Percentiles rank a stretch among this genome's conserved stretches.
phyloP scores from a whole-genome alignment of 2,797 vertebrate genomes.

The Girardinus metallicus region DNA sequence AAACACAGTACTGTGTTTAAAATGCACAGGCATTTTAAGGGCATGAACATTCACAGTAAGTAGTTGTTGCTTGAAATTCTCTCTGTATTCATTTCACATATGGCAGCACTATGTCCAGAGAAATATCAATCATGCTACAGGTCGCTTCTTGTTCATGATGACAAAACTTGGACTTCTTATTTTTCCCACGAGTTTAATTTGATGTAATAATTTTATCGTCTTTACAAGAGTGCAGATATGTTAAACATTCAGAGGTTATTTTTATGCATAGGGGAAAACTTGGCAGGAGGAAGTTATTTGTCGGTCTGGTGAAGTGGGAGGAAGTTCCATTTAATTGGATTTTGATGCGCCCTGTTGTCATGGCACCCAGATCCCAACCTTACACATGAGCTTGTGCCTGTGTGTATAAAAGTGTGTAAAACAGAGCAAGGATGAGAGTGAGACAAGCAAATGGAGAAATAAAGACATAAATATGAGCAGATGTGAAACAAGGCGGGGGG shows the following conservation, averaged over 20 bases:
- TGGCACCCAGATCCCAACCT: conserved; percentile 78
- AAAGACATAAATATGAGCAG: conserved; percentile 23
- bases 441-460: conserved; percentile 25
- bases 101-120: conserved; percentile 10
- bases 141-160: conserved; percentile 43
- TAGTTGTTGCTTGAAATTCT: conserved; percentile 28
- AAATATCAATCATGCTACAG: conserved; percentile 42
- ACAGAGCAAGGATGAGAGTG: conserved; percentile 11
- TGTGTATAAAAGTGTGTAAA: conserved; percentile 13
- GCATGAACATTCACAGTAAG: conserved; percentile 32
- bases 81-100: conserved; percentile 13
- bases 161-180: conserved; percentile 34
- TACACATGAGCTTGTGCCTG: conserved; percentile 58
- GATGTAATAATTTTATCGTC: conserved; percentile 66
- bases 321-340: conserved; percentile 83
- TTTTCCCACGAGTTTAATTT: conserved; percentile 54
- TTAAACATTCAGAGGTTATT: conserved; percentile 69
- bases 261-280: conserved; percentile 55
- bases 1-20: conserved; percentile 13
- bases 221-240: conserved; percentile 59
- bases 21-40: not conserved
- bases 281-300: conserved; percentile 75
- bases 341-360: conserved; percentile 83
- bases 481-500: conserved; percentile 33
- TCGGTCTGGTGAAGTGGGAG: conserved; percentile 78